Evolutionary conservation across 2,888 invertebrate genomes (phyloP), one percentile per base, ranked within the genome.

Genomic region (Cyaniris semiargus): DNA sequence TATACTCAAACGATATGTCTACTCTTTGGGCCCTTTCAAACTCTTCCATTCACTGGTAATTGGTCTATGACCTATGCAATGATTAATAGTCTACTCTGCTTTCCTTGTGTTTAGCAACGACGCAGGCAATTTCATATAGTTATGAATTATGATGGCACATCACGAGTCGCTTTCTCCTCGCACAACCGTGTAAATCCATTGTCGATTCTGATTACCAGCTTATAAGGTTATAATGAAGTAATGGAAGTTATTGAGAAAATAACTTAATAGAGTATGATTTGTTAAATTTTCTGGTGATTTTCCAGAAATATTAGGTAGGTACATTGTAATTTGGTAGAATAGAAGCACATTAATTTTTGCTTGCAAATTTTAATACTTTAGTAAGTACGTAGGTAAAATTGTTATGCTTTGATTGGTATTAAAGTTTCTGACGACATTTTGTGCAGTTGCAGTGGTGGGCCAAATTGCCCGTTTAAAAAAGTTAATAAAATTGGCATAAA

Each of bases 101-200:
- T 48, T 15, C 48, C 48, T 53, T 18, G 5, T 53, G 53, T 53
- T 53, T 18, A 53, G 53, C 27, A 31, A 66, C 66, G 18, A 66
- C 27, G 66, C 27, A 18, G 27, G 66, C 27, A 66, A 66, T 66
- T 27, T 66, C 27, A 27, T 66, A 27, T 31, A 31, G 66, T 31
- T 60, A 31, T 66, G 66, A 31, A 31, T 31, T 60, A 31, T 66
- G 66, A 66, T 31, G 27, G 66, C 66, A 6, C 66, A 66, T 31
- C 66, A 66, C 66, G 27, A 18, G 27, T 27, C 27, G 66, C 66
- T 66, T 66, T 66, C 66, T 18, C 66, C 66, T 15, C 15, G 15
- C 66, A 66, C 6, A 66, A 18, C 66, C 66, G 66, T 66, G 66
- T 27, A 66, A 66, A 66, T 18, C 66, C 7, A 66, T 31, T 66